Conservation (phyloP, 2,797 vertebrate genomes). For the Pelochelys cantorii region DNA sequence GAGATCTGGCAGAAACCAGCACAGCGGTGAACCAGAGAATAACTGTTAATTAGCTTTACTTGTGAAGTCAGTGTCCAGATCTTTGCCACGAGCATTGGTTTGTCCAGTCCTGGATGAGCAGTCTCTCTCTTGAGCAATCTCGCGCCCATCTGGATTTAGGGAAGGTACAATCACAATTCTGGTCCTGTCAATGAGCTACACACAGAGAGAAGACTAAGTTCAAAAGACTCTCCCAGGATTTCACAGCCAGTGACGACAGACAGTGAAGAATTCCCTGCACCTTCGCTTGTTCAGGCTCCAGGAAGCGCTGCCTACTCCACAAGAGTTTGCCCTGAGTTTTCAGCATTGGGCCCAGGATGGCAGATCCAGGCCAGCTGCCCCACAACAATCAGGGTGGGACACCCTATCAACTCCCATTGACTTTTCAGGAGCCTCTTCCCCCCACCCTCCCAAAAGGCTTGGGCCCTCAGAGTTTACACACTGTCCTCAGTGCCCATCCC, state of each 20-base stretch:
- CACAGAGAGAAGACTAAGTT: background rate
- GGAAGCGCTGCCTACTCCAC: background rate
- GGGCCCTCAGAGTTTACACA: background rate
- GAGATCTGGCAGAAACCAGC: too few species aligned
- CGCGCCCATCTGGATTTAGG: conserved; percentile 95
- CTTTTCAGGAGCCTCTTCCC: background rate
- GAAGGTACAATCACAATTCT: conserved; percentile 94
- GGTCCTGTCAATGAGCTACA: conserved; percentile 93
- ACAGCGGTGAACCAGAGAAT: background rate
- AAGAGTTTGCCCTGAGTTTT: background rate
- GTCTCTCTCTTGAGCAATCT: conserved; percentile 89
- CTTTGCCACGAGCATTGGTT: conserved; percentile 87
- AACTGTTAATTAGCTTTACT: conserved; percentile 80
- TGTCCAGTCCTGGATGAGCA: conserved; percentile 88
- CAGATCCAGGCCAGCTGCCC: background rate
- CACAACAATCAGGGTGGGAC: background rate
- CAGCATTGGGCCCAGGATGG: background rate
- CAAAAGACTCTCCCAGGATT: background rate
- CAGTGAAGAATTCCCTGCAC: background rate
- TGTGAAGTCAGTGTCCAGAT: conserved; percentile 95
- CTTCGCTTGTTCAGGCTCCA: background rate
- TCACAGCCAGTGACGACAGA: background rate
- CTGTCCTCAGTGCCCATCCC: background rate
- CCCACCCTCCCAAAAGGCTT: too few species aligned
- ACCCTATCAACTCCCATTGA: background rate